phyloP scores from a whole-genome alignment of 2,888 invertebrate genomes.

The Ephialtes manifestator region DNA sequence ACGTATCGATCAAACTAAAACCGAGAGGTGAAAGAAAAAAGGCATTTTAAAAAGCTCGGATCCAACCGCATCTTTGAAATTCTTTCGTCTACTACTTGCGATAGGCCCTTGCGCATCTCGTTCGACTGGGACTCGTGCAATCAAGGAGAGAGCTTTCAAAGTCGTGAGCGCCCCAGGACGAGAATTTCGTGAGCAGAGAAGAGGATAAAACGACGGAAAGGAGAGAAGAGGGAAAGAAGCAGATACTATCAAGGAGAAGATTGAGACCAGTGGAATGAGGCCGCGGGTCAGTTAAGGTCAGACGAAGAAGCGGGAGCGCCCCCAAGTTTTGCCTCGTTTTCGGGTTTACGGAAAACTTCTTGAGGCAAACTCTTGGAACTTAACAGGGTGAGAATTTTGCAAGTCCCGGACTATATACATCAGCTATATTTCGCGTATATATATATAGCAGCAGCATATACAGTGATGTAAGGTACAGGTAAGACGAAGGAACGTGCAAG shows the following conservation, averaged over 20 bases:
- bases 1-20: constrained; percentile 6
- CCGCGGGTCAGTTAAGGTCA: constrained; percentile 53
- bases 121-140: constrained; percentile 19
- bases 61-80: constrained; percentile 18
- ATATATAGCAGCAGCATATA: neutral
- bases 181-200: neutral
- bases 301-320: constrained; percentile 27
- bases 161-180: neutral
- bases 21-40: neutral
- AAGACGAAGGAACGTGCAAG: constrained; percentile 4
- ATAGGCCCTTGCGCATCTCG: neutral
- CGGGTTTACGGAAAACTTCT: constrained; percentile 37
- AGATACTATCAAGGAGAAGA: constrained; percentile 10
- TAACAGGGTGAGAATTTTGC: constrained; percentile 52
- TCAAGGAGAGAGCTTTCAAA: constrained; percentile 53
- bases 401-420: constrained; percentile 22
- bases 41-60: neutral
- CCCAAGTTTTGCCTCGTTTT: constrained; percentile 48
- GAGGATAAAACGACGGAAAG: neutral
- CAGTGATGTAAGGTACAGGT: neutral
- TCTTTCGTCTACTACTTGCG: neutral
- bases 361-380: constrained; percentile 40
- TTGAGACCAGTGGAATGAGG: constrained; percentile 20
- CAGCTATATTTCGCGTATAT: neutral
- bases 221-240: neutral